phyloP scores from a whole-genome alignment of 2,888 invertebrate genomes.

The Taenaris catops region DNA sequence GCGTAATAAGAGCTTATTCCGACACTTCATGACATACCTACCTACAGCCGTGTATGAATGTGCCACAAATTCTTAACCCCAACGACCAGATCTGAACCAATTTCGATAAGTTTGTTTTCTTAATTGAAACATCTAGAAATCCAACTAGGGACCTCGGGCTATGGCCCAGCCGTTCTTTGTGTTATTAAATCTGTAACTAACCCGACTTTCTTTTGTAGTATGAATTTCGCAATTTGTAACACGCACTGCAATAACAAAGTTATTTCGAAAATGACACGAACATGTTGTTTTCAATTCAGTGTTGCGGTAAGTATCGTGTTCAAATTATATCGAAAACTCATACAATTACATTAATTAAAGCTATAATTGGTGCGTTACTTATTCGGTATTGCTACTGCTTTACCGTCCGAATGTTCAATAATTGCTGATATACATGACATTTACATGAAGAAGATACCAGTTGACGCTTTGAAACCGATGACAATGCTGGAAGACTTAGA shows the following conservation, averaged over 20 bases:
- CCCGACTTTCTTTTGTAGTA: too few relatives aligned
- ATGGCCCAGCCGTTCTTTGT: too few relatives aligned
- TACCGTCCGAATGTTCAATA: constrained; percentile 3
- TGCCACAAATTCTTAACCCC: too few relatives aligned
- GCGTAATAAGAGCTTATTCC: too few relatives aligned
- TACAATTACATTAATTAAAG: constrained; percentile 11
- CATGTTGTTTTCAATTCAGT: constrained; percentile 7
- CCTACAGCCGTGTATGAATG: too few relatives aligned
- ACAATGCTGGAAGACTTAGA: constrained; percentile 60
- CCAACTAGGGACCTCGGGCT: too few relatives aligned
- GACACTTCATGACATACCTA: too few relatives aligned
- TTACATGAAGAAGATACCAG: constrained; percentile 50
- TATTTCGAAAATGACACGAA: constrained; percentile 1
- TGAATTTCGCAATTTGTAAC: constrained; percentile 3
- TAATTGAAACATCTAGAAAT: too few relatives aligned
- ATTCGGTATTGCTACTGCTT: constrained; percentile 4
- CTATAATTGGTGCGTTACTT: constrained; percentile 6
- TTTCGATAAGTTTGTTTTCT: too few relatives aligned
- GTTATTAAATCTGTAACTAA: too few relatives aligned
- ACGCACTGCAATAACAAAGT: not conserved
- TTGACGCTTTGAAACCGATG: constrained; percentile 55
- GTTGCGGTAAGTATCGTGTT: constrained; percentile 7
- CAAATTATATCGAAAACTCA: constrained; percentile 8
- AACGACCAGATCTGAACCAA: too few relatives aligned
- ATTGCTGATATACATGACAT: not conserved